Evolutionary conservation across 2,113 vertebrate genomes (phyloP), one percentile per base, ranked within the genome.

Genomic region (Syngnathus scovelli): DNA sequence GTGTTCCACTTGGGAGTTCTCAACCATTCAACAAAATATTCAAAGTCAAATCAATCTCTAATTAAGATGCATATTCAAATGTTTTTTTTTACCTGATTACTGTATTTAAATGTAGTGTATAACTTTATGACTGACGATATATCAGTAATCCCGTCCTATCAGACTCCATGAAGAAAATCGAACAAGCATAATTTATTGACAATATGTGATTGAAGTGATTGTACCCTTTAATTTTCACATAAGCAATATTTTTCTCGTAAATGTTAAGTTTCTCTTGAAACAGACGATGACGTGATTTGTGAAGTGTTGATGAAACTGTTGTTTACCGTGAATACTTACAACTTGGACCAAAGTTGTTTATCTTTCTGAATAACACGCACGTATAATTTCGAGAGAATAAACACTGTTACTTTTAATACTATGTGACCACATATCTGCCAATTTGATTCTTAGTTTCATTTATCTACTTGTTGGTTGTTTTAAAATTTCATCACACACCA

Each of bases 381-480:
- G 75, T 69, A 74, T 68, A 16, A 74, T 70, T 78, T 69, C 21
- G 13, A 66, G 48, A 79, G 68, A 83, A 79, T 81, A 82, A 83
- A 87, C 23, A 66, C 19, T 16, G 61, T 65, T 37, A 33, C 18
- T 41, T 21, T 46, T 59, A 65, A 52, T n/a, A 52, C 8, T 5
- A 8, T 48, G 33, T 48, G 27, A 13, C 19, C 7, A 10, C 37
- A 12, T 41, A 23, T 55, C 2, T n/a, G 9, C 38, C 11, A n/a
- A 38, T 37, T 48, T 49, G 9, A 48, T 48, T 10, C 4, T 64
- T 46, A 33, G 27, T 33, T 33, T 33, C 2, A 33, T 3, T 3
- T 33, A 33, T 33, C 3, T 33, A 33, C 27, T 33, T 33, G 46
- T 11, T 64, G 13, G 6, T 64, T 19, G 5, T 44, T 16, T 16